A percentile compares a stretch with the other conserved stretches of the same genome.
Conservation (phyloP, 2,113 vertebrate genomes). For the Lagenorhynchus albirostris region DNA sequence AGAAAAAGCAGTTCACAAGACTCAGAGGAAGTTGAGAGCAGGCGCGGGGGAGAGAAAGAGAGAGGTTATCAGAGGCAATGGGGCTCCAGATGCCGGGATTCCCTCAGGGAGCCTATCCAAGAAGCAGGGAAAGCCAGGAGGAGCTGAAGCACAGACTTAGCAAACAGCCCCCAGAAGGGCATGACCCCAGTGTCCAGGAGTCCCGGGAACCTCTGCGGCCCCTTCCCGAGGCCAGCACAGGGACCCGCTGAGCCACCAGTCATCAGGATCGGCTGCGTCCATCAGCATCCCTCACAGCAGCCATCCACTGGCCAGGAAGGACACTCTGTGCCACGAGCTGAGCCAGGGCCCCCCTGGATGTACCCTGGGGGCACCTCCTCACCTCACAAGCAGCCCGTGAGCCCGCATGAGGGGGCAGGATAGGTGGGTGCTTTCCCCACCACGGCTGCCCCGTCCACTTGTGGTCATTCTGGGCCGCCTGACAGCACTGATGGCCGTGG, state of each 20-base stretch:
- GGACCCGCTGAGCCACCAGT: background rate
- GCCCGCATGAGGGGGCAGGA: background rate
- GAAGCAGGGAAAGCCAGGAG: background rate
- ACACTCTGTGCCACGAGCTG: accelerated
- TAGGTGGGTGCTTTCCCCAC: background rate
- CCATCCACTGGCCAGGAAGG: too few species aligned
- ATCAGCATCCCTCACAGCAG: background rate
- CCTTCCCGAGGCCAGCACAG: background rate
- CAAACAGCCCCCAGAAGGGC: background rate
- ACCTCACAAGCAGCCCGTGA: background rate
- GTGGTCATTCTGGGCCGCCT: background rate
- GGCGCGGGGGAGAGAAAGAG: background rate
- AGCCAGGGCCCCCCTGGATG: accelerated
- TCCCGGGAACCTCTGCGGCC: accelerated
- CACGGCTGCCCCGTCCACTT: background rate
- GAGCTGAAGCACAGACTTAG: background rate
- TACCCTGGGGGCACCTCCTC: background rate
- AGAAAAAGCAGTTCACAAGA: background rate
- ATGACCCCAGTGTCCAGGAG: background rate
- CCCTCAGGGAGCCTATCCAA: too few species aligned
- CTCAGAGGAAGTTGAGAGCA: background rate
- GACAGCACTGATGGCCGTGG: accelerated
- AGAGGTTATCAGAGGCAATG: too few species aligned
- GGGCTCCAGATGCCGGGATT: background rate
- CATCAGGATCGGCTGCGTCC: accelerated